Evolutionary conservation across 2,113 vertebrate species (phyloP).

Genomic region (Rhinoptilus africanus): DNA sequence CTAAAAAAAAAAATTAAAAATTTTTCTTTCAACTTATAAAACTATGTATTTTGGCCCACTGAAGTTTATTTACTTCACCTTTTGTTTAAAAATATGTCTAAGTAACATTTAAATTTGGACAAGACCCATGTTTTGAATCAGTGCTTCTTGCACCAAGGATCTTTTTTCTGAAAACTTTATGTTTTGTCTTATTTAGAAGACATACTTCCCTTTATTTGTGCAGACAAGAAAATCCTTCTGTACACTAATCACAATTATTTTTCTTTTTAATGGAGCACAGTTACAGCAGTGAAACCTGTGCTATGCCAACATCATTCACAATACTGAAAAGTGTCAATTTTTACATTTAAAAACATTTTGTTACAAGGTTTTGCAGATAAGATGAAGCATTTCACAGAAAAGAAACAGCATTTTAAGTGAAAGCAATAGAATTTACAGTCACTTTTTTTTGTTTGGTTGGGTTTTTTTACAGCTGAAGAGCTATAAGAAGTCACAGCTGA

Average conservation of each 20-base stretch:
- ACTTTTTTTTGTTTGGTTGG: background rate
- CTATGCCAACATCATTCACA: background rate
- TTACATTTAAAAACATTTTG: background rate
- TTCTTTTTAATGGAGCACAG: background rate
- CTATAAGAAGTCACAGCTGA: background rate
- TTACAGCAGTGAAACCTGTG: background rate
- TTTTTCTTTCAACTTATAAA: background rate
- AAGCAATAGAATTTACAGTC: background rate
- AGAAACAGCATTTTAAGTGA: background rate
- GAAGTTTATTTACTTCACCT: background rate
- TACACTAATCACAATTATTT: background rate
- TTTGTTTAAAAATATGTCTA: background rate
- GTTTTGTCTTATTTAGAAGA: background rate
- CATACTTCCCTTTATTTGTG: background rate
- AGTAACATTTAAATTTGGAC: background rate
- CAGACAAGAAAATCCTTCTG: background rate
- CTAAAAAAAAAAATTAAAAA: constrained; percentile 40
- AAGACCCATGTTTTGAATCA: background rate
- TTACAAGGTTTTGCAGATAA: background rate
- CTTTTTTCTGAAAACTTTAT: background rate
- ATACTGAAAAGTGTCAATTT: background rate
- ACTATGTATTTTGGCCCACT: background rate
- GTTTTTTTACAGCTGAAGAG: background rate
- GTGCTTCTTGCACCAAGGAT: background rate
- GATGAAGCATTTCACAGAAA: background rate